Evolutionary conservation across 2,113 vertebrate species (phyloP).

Genomic region (Camarhynchus parvulus): DNA sequence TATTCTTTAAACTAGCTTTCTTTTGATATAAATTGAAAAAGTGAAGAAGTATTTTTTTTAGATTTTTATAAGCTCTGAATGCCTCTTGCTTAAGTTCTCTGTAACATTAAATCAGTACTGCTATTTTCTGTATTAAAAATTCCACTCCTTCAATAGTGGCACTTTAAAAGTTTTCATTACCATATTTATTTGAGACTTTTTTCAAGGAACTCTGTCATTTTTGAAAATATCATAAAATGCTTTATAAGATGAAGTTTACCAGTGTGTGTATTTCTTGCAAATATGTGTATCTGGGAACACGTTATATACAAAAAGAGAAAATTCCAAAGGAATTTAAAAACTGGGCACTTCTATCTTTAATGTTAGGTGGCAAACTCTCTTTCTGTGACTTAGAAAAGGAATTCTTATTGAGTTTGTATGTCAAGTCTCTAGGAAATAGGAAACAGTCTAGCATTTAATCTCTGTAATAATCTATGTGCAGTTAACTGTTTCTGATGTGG

Average conservation of each 20-base stretch:
- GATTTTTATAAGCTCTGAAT: not conserved
- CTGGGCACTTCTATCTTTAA: not conserved
- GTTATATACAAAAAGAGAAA: not conserved
- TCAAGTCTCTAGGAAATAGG: not conserved
- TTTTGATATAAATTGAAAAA: not conserved
- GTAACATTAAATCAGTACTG: not conserved
- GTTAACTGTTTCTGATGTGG: not conserved
- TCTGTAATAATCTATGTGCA: rapidly evolving
- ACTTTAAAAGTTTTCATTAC: not conserved
- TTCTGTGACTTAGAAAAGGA: not conserved
- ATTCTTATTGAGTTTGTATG: not conserved
- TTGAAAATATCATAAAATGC: not conserved
- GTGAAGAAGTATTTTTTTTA: not conserved
- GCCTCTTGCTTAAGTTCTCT: not conserved
- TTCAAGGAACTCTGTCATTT: not conserved
- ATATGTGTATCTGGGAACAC: not conserved
- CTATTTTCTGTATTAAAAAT: not conserved
- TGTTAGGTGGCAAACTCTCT: not conserved
- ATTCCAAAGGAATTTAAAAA: not conserved
- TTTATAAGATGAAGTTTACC: not conserved
- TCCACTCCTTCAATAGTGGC: not conserved
- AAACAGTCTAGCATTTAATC: not conserved
- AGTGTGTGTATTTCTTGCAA: not conserved
- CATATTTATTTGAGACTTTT: not conserved
- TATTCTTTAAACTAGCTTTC: not conserved